phyloP scores from a whole-genome alignment of 2,113 vertebrate genomes.

The Oceanites oceanicus region DNA sequence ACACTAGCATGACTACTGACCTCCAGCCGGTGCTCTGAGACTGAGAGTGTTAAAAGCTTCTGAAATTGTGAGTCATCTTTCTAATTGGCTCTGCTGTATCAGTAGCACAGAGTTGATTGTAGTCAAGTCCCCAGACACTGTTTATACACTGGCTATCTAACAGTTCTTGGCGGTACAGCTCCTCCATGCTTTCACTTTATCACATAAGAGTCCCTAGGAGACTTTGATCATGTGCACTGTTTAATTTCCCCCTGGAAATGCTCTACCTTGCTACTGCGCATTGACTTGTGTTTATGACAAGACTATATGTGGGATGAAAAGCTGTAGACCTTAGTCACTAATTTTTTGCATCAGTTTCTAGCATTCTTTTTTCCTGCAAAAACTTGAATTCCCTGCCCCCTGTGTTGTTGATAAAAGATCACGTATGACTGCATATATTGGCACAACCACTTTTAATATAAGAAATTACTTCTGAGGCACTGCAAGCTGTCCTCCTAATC shows the following conservation, averaged over 20 bases:
- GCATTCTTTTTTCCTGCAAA: neutral
- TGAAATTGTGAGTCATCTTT: neutral
- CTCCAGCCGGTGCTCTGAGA: neutral
- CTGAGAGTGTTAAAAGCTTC: constrained; percentile 19
- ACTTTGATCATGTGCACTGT: neutral
- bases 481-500: neutral
- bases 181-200: neutral
- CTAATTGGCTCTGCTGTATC: neutral
- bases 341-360: neutral
- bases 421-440: neutral
- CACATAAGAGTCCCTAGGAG: neutral
- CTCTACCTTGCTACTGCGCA: neutral
- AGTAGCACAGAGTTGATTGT: neutral
- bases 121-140: neutral
- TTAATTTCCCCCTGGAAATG: neutral
- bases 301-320: neutral
- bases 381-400: neutral
- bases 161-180: neutral
- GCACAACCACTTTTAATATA: neutral
- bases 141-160: neutral
- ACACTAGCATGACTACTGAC: neutral
- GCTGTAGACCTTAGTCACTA: neutral
- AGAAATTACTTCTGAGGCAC: neutral
- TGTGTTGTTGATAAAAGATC: neutral
- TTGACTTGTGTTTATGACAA: neutral